Base-by-base conservation (phyloP, 2,113 vertebrate species). In the Felis chaus region DNA sequence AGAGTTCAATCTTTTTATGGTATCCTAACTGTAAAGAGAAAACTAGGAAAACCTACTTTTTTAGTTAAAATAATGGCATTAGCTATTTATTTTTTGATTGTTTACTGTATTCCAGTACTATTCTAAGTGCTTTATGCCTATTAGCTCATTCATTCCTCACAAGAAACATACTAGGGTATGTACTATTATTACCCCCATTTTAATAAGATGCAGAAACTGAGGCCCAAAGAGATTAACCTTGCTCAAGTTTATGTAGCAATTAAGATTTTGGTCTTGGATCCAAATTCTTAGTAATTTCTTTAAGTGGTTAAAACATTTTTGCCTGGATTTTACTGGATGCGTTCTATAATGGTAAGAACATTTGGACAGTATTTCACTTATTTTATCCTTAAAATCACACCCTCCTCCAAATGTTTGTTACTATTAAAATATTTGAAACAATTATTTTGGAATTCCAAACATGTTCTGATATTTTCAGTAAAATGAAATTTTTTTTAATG, bases 401-500 rank as follows among this genome's bases (percentile, higher is more conserved):
- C 7, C 53, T 48, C 14, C 23, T 90, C 48, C 36, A 94, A 97
- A 89, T 96, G 39, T 63, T 89, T 89, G 31, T 90, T 79, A 63
- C 63, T 93, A 9, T 82, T 95, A 53, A 97, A 90, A 50, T 89
- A 36, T 95, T 91, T 95, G 66, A 97, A 91, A 89, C 11, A 92
- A 29, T 92, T 87, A 71, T 93, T 97, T 97, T 82, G 68, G 48
- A 89, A 93, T 87, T 96, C 39, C 19, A 93, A 86, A 36, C 95
- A 74, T 66, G 39, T 90, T 91, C 68, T 94, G 16, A 91, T 89
- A 89, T 68, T 96, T 95, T 96, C 48, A 91, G 31, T 94, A 94
- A 89, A 92, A 90, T 55, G 33, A 96, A 45, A 45, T 9, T 45
- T 45, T 45, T 45, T 45, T 45, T 45, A 45, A 45, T 45, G 45